Base-by-base conservation (phyloP, 2,888 invertebrate genomes). In the Dasysyrphus tricinctus region DNA sequence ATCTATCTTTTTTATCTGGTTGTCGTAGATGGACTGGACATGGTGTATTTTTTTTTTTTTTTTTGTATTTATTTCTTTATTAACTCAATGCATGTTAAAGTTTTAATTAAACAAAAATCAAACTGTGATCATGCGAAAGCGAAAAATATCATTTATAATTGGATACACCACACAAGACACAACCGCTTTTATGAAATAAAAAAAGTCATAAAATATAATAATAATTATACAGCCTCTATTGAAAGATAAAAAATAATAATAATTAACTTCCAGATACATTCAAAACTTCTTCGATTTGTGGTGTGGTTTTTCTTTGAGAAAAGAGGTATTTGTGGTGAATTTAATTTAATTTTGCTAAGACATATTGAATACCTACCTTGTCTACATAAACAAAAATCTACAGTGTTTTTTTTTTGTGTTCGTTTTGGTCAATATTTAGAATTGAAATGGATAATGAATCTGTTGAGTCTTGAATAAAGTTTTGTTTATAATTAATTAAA, bases 101-200 rank as follows among this genome's bases (percentile, higher is more conserved):
- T 78, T 72, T 61, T n/a, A 54, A 49, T 32, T 32, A 42, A 69
- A 70, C 32, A 39, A 42, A 65, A 59, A 59, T 59, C n/a, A 76
- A 14, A 63, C 19, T 72, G 47, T 42, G 39, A 29, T 56, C 39
- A 42, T 63, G 65, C 59, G 72, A 51, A 74, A 37, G 34, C 12
- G 24, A 67, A 80, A 24, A 67, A 73, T 42, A 47, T 29, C 56
- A 72, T 54, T 29, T 34, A 24, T 24, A 67, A 82, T 67, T 51
- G 59, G 72, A 78, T 73, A 81, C 70, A 67, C 51, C 70, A 67
- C 49, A 72, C 39, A n/a, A 32, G 63, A 67, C 49, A 65, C 24
- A 54, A 70, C 56, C 57, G 34, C 42, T 19, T 70, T 44, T 11
- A 32, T 16, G 32, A 54, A 75, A 74, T 19, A 6, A n/a, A 51